phyloP scores from a whole-genome alignment of 64 coral and sea anemone species.

The Pocillopora damicornis region DNA sequence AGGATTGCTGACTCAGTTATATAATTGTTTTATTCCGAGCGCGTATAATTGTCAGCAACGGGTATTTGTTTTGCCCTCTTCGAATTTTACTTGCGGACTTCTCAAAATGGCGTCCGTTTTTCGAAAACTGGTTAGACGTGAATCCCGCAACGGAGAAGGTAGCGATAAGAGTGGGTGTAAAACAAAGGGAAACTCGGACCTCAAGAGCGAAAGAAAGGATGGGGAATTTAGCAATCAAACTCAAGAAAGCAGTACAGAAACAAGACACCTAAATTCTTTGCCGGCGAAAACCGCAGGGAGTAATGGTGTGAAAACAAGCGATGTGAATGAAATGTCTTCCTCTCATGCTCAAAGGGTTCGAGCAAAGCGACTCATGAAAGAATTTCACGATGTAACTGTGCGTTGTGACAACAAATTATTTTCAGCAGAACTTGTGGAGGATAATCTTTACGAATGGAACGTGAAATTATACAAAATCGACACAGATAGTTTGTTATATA shows the following conservation, averaged over 20 bases:
- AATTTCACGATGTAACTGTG: conserved; percentile 79
- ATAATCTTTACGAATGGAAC: conserved; percentile 95
- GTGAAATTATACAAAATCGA: conserved; percentile 91
- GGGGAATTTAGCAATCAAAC: conserved; percentile 35
- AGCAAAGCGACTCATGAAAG: conserved; percentile 87
- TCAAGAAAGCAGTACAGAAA: conserved; percentile 24
- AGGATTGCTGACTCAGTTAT: not conserved
- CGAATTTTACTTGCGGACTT: not conserved
- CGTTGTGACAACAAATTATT: conserved; percentile 83
- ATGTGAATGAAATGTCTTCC: conserved; percentile 57
- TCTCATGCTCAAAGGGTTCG: conserved; percentile 80
- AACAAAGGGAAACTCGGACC: conserved; percentile 56
- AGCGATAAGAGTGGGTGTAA: conserved; percentile 47
- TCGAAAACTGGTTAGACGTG: conserved; percentile 78
- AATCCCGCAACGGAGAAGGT: conserved; percentile 73
- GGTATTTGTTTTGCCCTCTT: not conserved
- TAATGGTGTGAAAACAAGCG: conserved; percentile 5
- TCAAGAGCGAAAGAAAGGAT: conserved; percentile 48
- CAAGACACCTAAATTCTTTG: conserved; percentile 29
- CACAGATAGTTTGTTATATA: conserved; percentile 80
- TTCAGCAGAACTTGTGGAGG: conserved; percentile 84
- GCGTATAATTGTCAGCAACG: not conserved
- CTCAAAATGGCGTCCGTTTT: conserved; percentile 92
- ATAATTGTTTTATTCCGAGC: not conserved
- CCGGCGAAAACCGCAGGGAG: conserved; percentile 22